Base-by-base conservation (phyloP, 2,888 invertebrate species). In the Ennomos fuscantarius region DNA sequence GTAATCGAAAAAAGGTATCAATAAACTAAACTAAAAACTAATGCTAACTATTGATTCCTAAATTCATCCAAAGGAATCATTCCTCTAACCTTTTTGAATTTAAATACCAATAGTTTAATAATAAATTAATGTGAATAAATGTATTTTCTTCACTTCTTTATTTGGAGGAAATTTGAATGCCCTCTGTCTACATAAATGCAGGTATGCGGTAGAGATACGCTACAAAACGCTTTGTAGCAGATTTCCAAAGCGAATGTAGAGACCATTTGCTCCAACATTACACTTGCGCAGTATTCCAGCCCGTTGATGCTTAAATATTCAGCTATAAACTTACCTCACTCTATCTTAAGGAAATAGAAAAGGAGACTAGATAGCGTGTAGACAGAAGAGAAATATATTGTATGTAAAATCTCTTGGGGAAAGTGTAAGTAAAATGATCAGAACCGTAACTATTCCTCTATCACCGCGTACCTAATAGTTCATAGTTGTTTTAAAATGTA, bases 181-280 rank as follows among this genome's bases (percentile, higher is more conserved):
- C 2, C 3, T 15, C 24, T 24, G 3, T 24, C 24, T 24, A 24
- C 6, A 24, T n/a, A 24, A 6, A 3, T 15, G 3, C 6, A 24
- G 24, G 24, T 24, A 24, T 24, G 6, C n/a, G n/a, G 1, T 6
- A 1, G 24, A 24, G 24, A 10, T 2, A 36, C 40, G 36, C 45
- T 41, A 9, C 13, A 12, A 53, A 33, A 55, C 43, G 33, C 37
- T 48, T 34, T 12, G 11, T 33, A 11, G 11, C 34, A 53, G 48
- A 53, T 49, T 45, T 42, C n/a, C 50, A 31, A 24, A 11, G 33
- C 57, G 55, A 49, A 63, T 39, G 45, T 53, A 61, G 63, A 62
- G 56, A 65, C 68, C 61, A 73, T 78, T 79, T 76, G 70, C 62
- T 65, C 54, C 55, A 40, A 63, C 73, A 78, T 79, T 76, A 79